phyloP scores from a whole-genome alignment of 2,888 invertebrate genomes.

The Agrotis exclamationis region DNA sequence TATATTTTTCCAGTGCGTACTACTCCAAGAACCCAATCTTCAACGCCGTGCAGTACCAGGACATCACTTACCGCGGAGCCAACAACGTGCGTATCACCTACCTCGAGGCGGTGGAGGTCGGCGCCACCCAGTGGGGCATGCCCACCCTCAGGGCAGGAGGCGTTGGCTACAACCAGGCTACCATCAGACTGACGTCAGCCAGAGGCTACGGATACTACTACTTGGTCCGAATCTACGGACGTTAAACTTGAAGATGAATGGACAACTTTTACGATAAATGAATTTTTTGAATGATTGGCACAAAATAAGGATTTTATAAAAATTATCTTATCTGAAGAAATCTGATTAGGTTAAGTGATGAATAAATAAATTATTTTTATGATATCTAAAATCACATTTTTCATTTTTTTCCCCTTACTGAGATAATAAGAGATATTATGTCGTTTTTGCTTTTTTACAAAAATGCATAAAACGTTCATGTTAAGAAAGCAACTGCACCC shows the following conservation, averaged over 20 bases:
- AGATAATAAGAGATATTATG: no score
- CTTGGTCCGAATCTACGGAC: constrained; percentile 79
- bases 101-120: constrained; percentile 76
- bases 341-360: background rate
- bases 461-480: no score
- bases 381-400: no score
- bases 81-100: constrained; percentile 73
- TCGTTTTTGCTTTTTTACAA: no score
- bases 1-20: constrained; percentile 30
- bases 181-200: constrained; percentile 76
- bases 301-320: no score
- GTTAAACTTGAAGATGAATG: constrained; percentile 53
- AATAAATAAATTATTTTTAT: background rate
- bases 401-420: background rate
- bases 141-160: constrained; percentile 66
- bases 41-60: constrained; percentile 79
- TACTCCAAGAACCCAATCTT: constrained; percentile 64
- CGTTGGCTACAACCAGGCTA: constrained; percentile 73
- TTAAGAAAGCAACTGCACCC: no score
- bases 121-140: constrained; percentile 41
- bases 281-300: no score
- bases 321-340: background rate
- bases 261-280: no score
- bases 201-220: constrained; percentile 82
- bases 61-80: constrained; percentile 78